phyloP scores from a whole-genome alignment of 2,113 vertebrate species.

The Rafetus swinhoei region DNA sequence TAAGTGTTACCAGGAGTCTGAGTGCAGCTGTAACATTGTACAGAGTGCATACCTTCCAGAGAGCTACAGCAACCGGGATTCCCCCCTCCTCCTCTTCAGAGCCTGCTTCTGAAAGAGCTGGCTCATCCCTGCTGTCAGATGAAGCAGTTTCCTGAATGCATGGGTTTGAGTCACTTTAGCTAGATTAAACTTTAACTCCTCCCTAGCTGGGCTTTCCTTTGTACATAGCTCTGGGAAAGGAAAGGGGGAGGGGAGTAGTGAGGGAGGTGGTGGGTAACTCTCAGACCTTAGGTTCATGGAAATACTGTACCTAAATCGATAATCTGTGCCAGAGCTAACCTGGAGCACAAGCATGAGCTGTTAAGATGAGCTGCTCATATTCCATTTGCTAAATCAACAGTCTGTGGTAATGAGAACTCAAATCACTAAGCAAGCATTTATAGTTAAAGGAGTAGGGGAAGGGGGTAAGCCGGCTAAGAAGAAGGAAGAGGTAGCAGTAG shows the following conservation, averaged over 20 bases:
- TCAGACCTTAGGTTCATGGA: not conserved
- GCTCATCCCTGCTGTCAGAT: constrained; percentile 41
- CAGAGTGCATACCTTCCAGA: constrained; percentile 19
- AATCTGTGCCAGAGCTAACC: not conserved
- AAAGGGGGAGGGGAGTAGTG: fast-evolving
- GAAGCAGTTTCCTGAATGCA: constrained; percentile 47
- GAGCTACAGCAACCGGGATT: constrained; percentile 25
- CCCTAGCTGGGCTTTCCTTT: not conserved
- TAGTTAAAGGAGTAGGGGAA: not conserved
- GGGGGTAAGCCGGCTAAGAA: not conserved
- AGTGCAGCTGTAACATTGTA: not conserved
- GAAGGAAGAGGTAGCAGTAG: not conserved
- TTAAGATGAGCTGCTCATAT: fast-evolving
- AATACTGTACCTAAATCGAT: not conserved
- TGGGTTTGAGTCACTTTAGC: constrained; percentile 20
- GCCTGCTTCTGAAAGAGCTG: constrained; percentile 34
- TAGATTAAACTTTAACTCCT: constrained; percentile 30
- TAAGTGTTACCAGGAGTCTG: not conserved
- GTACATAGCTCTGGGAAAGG: not conserved
- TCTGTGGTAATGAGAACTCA: not conserved
- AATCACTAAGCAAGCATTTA: not conserved
- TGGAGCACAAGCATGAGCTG: not conserved
- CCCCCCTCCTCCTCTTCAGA: not conserved
- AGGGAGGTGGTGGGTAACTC: not conserved
- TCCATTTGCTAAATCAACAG: not conserved